These are phyloP conservation scores for Pteropus rufus DNA, from an alignment of 2,797 vertebrate genomes.

Conservation along the genomic window DNA sequence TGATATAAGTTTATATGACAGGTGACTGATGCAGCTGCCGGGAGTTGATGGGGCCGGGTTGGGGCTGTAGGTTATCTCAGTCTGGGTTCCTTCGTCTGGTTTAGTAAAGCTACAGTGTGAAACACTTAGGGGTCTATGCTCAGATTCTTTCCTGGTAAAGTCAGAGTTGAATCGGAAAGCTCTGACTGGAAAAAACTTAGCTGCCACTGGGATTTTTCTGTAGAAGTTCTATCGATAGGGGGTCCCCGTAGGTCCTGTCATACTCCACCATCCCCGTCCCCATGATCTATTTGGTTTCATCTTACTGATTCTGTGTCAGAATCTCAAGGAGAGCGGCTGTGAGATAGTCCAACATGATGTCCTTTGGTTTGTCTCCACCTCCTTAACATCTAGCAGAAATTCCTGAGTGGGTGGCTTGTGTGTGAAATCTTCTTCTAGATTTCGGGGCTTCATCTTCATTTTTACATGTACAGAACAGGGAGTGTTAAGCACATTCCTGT, in stretches of 20 bases:
- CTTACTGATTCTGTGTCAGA: neutral
- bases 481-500: neutral
- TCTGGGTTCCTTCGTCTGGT: neutral
- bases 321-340: neutral
- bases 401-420: neutral
- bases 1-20: neutral
- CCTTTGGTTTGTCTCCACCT: neutral
- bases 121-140: neutral
- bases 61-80: neutral
- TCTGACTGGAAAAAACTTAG: neutral
- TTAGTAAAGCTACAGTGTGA: neutral
- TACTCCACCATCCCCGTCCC: neutral
- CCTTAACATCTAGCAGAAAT: neutral
- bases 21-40: fast-evolving
- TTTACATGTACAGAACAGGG: neutral
- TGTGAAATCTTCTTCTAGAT: neutral
- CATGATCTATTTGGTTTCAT: neutral
- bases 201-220: neutral
- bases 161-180: neutral
- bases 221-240: neutral
- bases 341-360: neutral
- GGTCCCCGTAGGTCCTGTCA: neutral
- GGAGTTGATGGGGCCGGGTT: fast-evolving
- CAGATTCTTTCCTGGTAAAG: neutral
- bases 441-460: neutral